A percentile compares a stretch with the other conserved stretches of the same genome.
Conservation (phyloP, 2,888 invertebrate species). For the Himalopsyche anomala region DNA sequence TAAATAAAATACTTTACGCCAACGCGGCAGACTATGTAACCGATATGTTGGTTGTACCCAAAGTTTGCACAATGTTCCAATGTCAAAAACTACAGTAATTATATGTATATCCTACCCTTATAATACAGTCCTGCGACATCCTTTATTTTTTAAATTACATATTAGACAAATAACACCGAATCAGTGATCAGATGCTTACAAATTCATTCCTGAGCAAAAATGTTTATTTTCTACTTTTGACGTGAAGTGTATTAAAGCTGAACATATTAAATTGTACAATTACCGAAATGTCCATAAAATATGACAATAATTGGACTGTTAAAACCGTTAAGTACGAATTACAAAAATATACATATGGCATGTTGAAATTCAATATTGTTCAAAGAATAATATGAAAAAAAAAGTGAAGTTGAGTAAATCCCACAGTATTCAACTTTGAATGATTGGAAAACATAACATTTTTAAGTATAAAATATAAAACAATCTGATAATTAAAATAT, state of each 20-base stretch:
- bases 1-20: conserved; percentile 3
- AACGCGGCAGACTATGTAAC: conserved; percentile 56
- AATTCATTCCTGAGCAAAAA: conserved; percentile 46
- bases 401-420: too few species aligned
- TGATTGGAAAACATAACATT: too few species aligned
- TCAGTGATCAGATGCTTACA: conserved; percentile 46
- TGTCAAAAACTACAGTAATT: conserved; percentile 54
- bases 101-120: conserved; percentile 53
- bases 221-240: conserved; percentile 20
- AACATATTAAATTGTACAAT: conserved; percentile 62
- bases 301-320: conserved; percentile 50
- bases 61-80: conserved; percentile 51
- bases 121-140: conserved; percentile 41
- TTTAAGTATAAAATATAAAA: too few species aligned
- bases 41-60: conserved; percentile 63
- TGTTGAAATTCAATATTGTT: conserved; percentile 46
- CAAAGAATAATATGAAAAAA: too few species aligned
- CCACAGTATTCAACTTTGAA: too few species aligned
- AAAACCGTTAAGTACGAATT: conserved; percentile 59
- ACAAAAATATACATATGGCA: conserved; percentile 63
- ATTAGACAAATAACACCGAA: conserved; percentile 50
- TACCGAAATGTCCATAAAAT: conserved; percentile 53
- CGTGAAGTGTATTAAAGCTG: conserved; percentile 61
- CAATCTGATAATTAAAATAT: too few species aligned
- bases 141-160: conserved; percentile 11